phyloP scores from a whole-genome alignment of 2,888 invertebrate genomes.

The Conchocele bisecta region DNA sequence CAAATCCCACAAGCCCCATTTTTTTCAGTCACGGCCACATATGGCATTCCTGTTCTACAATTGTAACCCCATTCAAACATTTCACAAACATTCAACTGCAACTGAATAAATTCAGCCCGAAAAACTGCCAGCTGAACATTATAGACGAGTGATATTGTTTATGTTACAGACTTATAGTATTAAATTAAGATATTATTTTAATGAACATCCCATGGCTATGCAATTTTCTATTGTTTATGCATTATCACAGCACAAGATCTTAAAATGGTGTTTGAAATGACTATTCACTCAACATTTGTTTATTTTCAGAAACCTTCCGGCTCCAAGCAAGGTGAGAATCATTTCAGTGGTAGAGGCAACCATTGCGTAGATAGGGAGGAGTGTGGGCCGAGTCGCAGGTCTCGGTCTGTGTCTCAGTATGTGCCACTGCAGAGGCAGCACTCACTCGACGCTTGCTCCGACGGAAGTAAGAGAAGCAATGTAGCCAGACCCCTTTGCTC shows the following conservation, averaged over 20 bases:
- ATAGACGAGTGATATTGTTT: too few species aligned
- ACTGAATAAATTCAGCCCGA: too few species aligned
- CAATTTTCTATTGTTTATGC: not conserved
- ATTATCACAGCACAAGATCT: not conserved
- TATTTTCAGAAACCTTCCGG: constrained; percentile 79
- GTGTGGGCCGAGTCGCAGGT: constrained; percentile 29
- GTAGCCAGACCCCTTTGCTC: too few species aligned
- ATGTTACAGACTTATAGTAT: too few species aligned
- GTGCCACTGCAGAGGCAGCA: constrained; percentile 72
- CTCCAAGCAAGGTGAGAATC: constrained; percentile 73
- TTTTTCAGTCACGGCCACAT: too few species aligned
- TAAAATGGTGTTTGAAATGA: not conserved
- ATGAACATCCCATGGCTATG: not conserved
- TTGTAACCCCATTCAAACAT: too few species aligned
- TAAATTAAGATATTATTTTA: too few species aligned
- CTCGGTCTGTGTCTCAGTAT: constrained; percentile 66
- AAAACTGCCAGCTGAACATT: too few species aligned
- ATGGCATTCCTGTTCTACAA: too few species aligned
- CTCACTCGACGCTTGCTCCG: constrained; percentile 76
- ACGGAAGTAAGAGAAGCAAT: constrained; percentile 61
- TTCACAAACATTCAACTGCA: too few species aligned
- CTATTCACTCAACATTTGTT: constrained; percentile 17
- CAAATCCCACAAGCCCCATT: too few species aligned
- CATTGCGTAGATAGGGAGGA: constrained; percentile 70
- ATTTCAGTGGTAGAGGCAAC: constrained; percentile 61